phyloP scores from a whole-genome alignment of 2,888 invertebrate species.

The Caenorhabditis sp. region DNA sequence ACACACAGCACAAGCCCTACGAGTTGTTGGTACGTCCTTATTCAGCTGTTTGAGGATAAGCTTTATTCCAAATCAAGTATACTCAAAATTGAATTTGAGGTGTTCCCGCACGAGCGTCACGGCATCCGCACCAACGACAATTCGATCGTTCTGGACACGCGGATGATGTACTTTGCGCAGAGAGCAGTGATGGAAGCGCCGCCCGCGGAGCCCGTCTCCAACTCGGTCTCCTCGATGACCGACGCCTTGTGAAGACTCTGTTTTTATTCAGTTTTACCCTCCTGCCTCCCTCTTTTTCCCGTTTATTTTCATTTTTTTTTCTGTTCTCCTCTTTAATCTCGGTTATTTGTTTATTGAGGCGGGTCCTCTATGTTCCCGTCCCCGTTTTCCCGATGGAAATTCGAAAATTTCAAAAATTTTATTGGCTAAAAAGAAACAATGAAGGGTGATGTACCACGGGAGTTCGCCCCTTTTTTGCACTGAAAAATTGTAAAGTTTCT shows the following conservation, averaged over 20 bases:
- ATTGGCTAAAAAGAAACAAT: too few relatives aligned
- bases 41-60: neutral
- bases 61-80: neutral
- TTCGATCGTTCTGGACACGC: conserved; percentile 96
- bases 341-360: too few relatives aligned
- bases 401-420: too few relatives aligned
- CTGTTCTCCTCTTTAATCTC: too few relatives aligned
- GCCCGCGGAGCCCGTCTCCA: neutral
- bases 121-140: conserved; percentile 89
- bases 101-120: conserved; percentile 97
- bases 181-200: conserved; percentile 14
- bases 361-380: too few relatives aligned
- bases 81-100: conserved; percentile 75
- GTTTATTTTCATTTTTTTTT: too few relatives aligned
- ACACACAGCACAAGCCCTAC: conserved; percentile 95
- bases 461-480: too few relatives aligned
- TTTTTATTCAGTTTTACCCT: neutral
- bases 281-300: too few relatives aligned
- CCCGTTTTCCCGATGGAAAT: too few relatives aligned
- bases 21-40: conserved; percentile 85
- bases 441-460: too few relatives aligned
- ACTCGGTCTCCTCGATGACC: too few relatives aligned
- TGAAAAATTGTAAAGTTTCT: neutral
- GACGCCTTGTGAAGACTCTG: too few relatives aligned
- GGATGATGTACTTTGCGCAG: conserved; percentile 83